Evolutionary conservation across 2,113 vertebrate genomes (phyloP).

Genomic region (Lampris incognitus): DNA sequence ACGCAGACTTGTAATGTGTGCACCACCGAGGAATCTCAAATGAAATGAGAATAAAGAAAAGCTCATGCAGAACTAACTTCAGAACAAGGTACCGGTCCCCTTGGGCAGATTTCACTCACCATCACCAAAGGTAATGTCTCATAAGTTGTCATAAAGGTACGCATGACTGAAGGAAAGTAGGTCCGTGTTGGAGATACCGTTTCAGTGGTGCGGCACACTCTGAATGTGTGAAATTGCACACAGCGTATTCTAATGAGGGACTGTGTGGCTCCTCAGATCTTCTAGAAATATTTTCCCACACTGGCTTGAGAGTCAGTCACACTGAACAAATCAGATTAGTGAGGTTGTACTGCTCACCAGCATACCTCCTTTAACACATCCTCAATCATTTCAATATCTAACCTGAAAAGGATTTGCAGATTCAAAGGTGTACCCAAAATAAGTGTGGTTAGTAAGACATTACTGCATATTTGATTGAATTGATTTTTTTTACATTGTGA

Average conservation of each 20-base stretch:
- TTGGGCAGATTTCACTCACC: constrained; percentile 54
- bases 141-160: constrained; percentile 33
- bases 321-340: constrained; percentile 87
- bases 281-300: constrained; percentile 82
- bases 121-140: constrained; percentile 66
- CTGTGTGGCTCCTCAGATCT: constrained; percentile 58
- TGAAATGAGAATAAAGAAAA: constrained; percentile 1
- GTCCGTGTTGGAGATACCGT: constrained; percentile 11
- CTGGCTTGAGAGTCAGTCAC: constrained; percentile 80
- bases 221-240: constrained; percentile 64
- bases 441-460: neutral
- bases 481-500: neutral
- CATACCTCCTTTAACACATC: constrained; percentile 70
- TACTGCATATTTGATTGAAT: neutral
- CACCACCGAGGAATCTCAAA: neutral
- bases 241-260: constrained; percentile 59
- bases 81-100: too few species aligned
- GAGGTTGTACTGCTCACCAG: constrained; percentile 73
- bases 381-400: constrained; percentile 64
- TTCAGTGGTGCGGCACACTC: constrained; percentile 6
- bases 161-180: constrained; percentile 57
- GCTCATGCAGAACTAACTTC: too few species aligned
- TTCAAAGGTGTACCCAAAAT: neutral
- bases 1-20: neutral
- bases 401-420: constrained; percentile 41